These are phyloP conservation scores for Theodoxus fluviatilis DNA, from an alignment of 2,888 invertebrate species.

Conservation along the genomic window DNA sequence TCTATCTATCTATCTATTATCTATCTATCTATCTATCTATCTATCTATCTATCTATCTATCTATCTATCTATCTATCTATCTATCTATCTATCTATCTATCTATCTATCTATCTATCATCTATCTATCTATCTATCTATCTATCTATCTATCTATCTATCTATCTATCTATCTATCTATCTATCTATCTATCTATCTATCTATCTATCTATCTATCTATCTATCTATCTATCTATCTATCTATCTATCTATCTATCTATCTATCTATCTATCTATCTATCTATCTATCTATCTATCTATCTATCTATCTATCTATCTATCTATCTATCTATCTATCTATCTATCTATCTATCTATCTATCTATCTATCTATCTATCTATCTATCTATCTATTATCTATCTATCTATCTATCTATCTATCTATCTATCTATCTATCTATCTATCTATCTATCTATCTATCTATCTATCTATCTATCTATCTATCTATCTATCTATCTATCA, in stretches of 20 bases:
- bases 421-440: background rate
- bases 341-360: background rate
- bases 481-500: background rate
- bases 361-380: background rate
- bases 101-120: background rate
- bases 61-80: background rate
- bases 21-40: background rate
- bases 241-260: background rate
- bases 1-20: background rate
- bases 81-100: background rate
- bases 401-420: background rate
- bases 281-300: background rate
- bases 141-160: background rate
- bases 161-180: background rate
- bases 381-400: background rate
- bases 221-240: background rate
- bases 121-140: background rate
- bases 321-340: background rate
- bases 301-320: background rate
- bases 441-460: background rate
- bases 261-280: background rate
- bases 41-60: background rate
- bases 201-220: background rate
- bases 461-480: background rate
- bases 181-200: background rate